phyloP scores from a whole-genome alignment of 2,888 invertebrate genomes.

The Ligdia adustata region DNA sequence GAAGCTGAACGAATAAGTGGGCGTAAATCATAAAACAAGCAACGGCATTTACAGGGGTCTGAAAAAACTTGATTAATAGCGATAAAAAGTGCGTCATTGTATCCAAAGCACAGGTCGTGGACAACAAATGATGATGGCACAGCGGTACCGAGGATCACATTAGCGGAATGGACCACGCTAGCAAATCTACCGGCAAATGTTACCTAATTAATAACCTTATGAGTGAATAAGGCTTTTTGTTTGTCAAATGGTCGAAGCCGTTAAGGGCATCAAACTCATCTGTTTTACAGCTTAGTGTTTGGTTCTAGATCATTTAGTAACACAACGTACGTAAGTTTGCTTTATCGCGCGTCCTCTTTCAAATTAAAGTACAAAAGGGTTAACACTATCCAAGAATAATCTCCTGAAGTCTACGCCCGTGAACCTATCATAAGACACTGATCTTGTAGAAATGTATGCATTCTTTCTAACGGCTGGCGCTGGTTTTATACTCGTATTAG shows the following conservation, averaged over 20 bases:
- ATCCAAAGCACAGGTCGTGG: slow-evolving; percentile 12
- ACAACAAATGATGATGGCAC: slow-evolving; percentile 26
- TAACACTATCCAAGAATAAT: no score
- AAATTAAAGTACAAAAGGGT: no score
- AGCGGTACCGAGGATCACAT: slow-evolving; percentile 19
- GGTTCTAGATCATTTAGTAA: slow-evolving; percentile 1
- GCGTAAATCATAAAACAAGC: slow-evolving; percentile 21
- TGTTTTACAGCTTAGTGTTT: slow-evolving; percentile 10
- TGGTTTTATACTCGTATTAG: no score
- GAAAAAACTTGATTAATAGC: slow-evolving; percentile 18
- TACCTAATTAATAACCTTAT: slow-evolving; percentile 20
- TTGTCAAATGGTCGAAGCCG: slow-evolving; percentile 19
- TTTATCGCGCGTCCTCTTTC: not conserved
- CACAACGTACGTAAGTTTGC: not conserved
- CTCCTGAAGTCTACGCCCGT: no score
- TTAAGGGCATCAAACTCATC: slow-evolving; percentile 28
- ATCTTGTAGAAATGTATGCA: no score
- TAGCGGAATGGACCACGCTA: slow-evolving; percentile 18
- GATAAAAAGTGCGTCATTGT: slow-evolving; percentile 17
- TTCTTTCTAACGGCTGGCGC: no score
- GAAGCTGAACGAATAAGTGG: slow-evolving; percentile 6
- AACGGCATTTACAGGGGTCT: slow-evolving; percentile 13
- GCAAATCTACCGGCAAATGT: slow-evolving; percentile 23
- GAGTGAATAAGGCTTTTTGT: slow-evolving; percentile 21
- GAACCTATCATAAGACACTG: no score